phyloP scores from a whole-genome alignment of 2,797 vertebrate species.

The Micrastur ruficollis region DNA sequence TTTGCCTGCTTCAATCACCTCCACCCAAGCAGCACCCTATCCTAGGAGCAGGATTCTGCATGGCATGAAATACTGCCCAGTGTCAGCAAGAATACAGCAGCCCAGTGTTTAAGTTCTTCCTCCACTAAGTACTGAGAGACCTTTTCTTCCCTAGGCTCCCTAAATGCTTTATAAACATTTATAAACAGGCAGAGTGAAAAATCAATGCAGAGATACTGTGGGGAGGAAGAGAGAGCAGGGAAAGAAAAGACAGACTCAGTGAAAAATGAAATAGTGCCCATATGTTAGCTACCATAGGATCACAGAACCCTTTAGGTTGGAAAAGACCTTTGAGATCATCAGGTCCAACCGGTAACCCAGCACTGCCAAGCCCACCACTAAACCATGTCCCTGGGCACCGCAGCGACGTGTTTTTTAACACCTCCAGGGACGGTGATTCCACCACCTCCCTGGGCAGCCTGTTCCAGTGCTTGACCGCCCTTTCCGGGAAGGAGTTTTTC shows the following conservation, averaged over 20 bases:
- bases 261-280: constrained; percentile 4
- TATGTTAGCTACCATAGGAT: background rate
- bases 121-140: constrained; percentile 15
- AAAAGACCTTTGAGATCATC: no score
- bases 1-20: background rate
- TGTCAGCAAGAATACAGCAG: background rate
- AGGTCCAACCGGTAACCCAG: no score
- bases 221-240: background rate
- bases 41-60: background rate
- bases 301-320: no score
- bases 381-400: no score
- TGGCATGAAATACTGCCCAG: background rate
- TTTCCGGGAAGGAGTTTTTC: no score
- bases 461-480: no score
- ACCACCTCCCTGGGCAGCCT: no score
- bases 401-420: no score
- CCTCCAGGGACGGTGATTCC: no score
- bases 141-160: constrained; percentile 10
- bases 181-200: constrained; percentile 58
- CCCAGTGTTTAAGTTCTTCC: background rate
- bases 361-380: no score
- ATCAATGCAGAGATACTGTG: constrained; percentile 34
- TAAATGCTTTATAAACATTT: constrained; percentile 61
- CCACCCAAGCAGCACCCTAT: background rate
- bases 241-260: background rate